Evolutionary conservation across 2,888 invertebrate genomes (phyloP), one percentile per base, ranked within the genome.

Genomic region (Melanotus villosus): DNA sequence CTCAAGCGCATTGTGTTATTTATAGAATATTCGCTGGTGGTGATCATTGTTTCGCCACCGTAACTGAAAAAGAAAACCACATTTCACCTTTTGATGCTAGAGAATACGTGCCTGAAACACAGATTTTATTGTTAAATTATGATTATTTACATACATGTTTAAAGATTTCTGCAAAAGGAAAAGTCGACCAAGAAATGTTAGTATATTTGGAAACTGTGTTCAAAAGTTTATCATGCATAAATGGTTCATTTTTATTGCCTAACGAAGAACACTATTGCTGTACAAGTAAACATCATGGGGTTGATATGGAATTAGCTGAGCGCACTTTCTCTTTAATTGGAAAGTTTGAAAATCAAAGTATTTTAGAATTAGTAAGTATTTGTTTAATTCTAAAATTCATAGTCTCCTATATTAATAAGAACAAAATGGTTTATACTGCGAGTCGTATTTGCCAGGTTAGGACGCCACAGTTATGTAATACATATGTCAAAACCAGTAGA

Each of bases 11-110:
- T 71, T 82, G 80, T 67, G 78, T 85, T 6, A 84, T 88, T 16
- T 83, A 81, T 70, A 83, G 84, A 68, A 84, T 85, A 73, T 85
- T 81, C 76, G 81, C 82, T 52, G 97, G 97, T 2, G 96, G 97
- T 5, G 95, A 97, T 85, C 95, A 95, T 80, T 95, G 95, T 77
- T 93, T 97, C 82, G 90, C 93, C 4, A 88, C 91, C 1, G 88
- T 93, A 74, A 58, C 74, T 76, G 83, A 78, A 77, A 82, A 82
- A 79, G 80, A 84, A 34, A 63, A 84, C 45, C 83, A 85, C 72
- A 78, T 86, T 57, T 79, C 85, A 16, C 87, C 91, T 0, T 88
- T 88, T 34, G 95, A 96, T 84, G 91, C 88, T 77, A 87, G 95
- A 52, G 75, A 85, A 1, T 86, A 88, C 50, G 86, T 89, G 9